A percentile compares a stretch with the other conserved stretches of the same genome.
These are phyloP conservation scores for Drosophila dives DNA, from an alignment of 2,888 invertebrate species.

Conservation along the genomic window DNA sequence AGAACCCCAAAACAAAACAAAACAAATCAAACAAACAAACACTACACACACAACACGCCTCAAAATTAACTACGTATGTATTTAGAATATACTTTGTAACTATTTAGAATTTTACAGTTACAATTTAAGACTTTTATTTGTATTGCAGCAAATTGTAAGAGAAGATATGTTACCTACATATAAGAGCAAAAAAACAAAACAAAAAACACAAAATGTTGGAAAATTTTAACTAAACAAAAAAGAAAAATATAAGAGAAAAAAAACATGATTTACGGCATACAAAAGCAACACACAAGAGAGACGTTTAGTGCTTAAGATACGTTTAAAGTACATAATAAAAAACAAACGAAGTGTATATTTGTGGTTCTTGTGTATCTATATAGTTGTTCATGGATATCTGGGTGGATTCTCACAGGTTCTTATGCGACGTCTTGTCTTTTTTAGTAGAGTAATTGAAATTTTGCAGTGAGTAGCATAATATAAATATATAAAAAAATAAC, in stretches of 20 bases:
- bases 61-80: constrained; percentile 77
- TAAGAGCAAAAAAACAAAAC: constrained; percentile 71
- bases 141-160: constrained; percentile 77
- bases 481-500: neutral
- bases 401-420: neutral
- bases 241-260: constrained; percentile 25
- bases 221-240: constrained; percentile 70
- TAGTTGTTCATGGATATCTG: neutral
- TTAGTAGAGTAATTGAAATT: neutral
- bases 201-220: constrained; percentile 68
- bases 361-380: constrained; percentile 12
- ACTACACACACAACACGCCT: constrained; percentile 67
- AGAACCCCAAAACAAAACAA: constrained; percentile 38
- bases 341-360: constrained; percentile 56
- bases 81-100: constrained; percentile 77
- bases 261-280: constrained; percentile 58
- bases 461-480: no score
- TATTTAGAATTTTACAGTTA: constrained; percentile 78
- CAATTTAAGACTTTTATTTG: constrained; percentile 79
- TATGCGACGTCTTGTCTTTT: neutral
- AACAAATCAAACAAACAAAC: constrained; percentile 25
- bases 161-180: constrained; percentile 77
- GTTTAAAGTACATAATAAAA: constrained; percentile 74
- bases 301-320: constrained; percentile 72
- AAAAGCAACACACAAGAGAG: constrained; percentile 62